Evolutionary conservation across 2,888 invertebrate species (phyloP), one percentile per base, ranked within the genome.

Genomic region (Agrochola lychnidis): DNA sequence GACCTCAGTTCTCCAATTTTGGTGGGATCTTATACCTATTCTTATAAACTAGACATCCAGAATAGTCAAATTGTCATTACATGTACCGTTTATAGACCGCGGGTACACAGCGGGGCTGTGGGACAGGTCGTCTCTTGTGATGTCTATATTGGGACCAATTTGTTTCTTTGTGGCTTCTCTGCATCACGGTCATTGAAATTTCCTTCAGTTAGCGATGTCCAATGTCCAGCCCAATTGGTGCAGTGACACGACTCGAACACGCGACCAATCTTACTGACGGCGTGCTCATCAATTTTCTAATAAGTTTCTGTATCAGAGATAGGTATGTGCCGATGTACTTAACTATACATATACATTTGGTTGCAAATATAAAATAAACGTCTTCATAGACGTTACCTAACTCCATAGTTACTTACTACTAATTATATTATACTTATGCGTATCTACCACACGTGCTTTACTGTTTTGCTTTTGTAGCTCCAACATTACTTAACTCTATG

Each of bases 81-180:
- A 62, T 57, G 25, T 16, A 69, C 22, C 57, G 25, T n/a, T 30
- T 75, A 16, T 19, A 69, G 51, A 36, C 22, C 76, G 76, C 75
- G 30, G 53, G 66, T 42, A 67, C 45, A 10, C 0, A 7, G 59
- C 81, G 53, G 16, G 36, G 4, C 51, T 45, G 78, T 45, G 51
- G 40, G 56, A 2, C 75, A 74, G 53, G 5, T 66, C 69, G 16
- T 25, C 73, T 70, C 77, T 68, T 36, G 77, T 66, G 78, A 79
- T 45, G 69, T 70, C 77, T 86, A 86, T 88, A 86, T 86, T 83
- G 76, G 74, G 69, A 74, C 48, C 81, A 86, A 87, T 88, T 85
- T 74, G 67, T 81, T 42, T 70, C 68, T 82, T 84, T 84, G 76
- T 84, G 73, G 66, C 74, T 76, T 77, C 80, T 78, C 74, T 80